Evolutionary conservation across 2,888 invertebrate genomes (phyloP), one percentile per base, ranked within the genome.

Genomic region (Drymonia ruficornis): DNA sequence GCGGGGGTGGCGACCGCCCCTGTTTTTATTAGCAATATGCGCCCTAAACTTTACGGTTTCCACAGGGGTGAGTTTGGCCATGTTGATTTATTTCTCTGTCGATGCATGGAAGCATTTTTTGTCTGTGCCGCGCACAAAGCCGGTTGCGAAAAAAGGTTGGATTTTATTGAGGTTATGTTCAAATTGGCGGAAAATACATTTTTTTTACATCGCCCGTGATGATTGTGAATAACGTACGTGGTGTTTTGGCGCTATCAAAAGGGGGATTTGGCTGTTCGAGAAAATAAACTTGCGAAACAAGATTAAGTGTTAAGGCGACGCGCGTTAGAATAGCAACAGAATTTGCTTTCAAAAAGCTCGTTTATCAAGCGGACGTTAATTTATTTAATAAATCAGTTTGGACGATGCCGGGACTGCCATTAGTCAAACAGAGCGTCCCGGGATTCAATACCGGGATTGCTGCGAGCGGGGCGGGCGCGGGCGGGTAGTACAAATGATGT

Each of bases 311-410:
- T 75, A 73, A 74, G 70, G 73, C 62, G 66, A 74, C 68, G 70
- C 61, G 52, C 61, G 59, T 66, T 55, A 61, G 66, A 29, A 66
- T 79, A 64, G 72, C 74, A 73, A 70, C 64, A 73, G 71, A 76
- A 81, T 83, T 81, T 78, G 73, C 79, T 73, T 82, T 79, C 77
- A 78, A 79, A 81, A 73, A 70, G 75, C 67, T 83, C 83, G 83
- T 87, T 86, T 83, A 82, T 88, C 84, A 85, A 65, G 66, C 55
- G 65, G 75, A 82, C 78, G 81, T 81, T 85, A 87, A 89, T 89
- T 89, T 87, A 87, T 89, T 89, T 83, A 88, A 90, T 90, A 89
- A 90, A 89, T 88, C 89, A 67, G 83, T 78, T 81, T 69, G 79
- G 77, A 76, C 72, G 80, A 78, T 81, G 80, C 73, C 74, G 76